Conservation (phyloP, 2,888 invertebrate genomes). For the Caenorhabditis sp. region DNA sequence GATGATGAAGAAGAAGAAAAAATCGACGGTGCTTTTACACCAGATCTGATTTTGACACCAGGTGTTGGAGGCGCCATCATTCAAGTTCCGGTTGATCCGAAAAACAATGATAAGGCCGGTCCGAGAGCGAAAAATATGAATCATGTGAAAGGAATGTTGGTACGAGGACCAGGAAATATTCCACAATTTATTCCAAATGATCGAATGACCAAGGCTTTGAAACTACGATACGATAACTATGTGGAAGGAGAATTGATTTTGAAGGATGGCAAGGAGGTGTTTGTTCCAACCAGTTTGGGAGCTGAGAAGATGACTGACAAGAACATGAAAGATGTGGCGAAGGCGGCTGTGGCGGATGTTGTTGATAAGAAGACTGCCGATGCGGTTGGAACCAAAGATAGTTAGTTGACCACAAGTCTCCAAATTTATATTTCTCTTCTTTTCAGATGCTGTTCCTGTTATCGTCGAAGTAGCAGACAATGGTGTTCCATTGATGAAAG, state of each 20-base stretch:
- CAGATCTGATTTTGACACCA: slow-evolving; percentile 25
- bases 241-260: slow-evolving; percentile 36
- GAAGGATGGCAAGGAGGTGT: slow-evolving; percentile 23
- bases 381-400: slow-evolving; percentile 12
- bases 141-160: slow-evolving; percentile 35
- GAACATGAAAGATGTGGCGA: slow-evolving; percentile 16
- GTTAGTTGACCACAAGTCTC: not conserved
- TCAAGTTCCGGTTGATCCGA: slow-evolving; percentile 29
- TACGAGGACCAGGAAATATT: slow-evolving; percentile 24
- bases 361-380: slow-evolving; percentile 21
- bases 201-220: slow-evolving; percentile 24
- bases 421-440: not conserved
- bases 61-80: slow-evolving; percentile 37
- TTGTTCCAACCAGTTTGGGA: slow-evolving; percentile 30
- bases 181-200: slow-evolving; percentile 41
- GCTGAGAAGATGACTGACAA: slow-evolving; percentile 32
- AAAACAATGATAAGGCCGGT: slow-evolving; percentile 30
- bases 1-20: slow-evolving; percentile 38
- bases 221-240: slow-evolving; percentile 30
- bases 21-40: slow-evolving; percentile 33
- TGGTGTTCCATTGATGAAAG: slow-evolving; percentile 36
- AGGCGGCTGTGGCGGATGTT: slow-evolving; percentile 11
- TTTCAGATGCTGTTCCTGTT: slow-evolving; percentile 29
- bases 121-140: slow-evolving; percentile 23
- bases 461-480: slow-evolving; percentile 32